Evolutionary conservation across 2,113 vertebrate genomes (phyloP), one percentile per base, ranked within the genome.

Genomic region (Clarias magur): DNA sequence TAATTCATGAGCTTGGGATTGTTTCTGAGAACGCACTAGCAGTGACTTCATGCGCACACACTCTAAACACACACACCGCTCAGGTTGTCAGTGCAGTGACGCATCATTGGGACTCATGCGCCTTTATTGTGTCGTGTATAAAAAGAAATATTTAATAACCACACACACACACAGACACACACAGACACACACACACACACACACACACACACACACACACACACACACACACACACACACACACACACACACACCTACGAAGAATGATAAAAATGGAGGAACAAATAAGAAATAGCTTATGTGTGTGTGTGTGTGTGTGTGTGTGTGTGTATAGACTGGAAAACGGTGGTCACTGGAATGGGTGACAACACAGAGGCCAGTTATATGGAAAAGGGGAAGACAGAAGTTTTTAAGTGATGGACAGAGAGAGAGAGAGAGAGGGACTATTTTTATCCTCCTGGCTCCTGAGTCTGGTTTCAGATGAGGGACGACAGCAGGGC

Each of bases 371-470:
- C 30, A n/a, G 12, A 27, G 11, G 1, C 63, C 10, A 11, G 63
- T n/a, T 65, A 4, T 68, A 7, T 34, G 5, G 67, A 34, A 68
- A 68, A 16, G 12, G 10, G 17, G 30, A 38, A 70, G 15, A 67
- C 4, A 67, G 3, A 67, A 23, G 57, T 59, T 59, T 59, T 59
- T 25, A 65, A 59, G 9, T 25, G 75, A 17, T 62, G 6, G 34
- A 84, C n/a, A 79, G 42, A 85, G 6, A 60, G 13, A 56, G 27
- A 67, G 70, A 72, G 38, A 72, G 2, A 82, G 25, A n/a, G 38
- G 25, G 38, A 63, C 11, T 86, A 86, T 86, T 68, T 86, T 80
- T 86, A 80, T 86, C 62, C n/a, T 34, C n/a, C 85, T 86, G 75
- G 62, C 73, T 86, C 23, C 42, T 38, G 73, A 86, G 48, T 80